These are phyloP conservation scores for Lomographa bimaculata DNA, from an alignment of 2,888 invertebrate species.

Conservation along the genomic window DNA sequence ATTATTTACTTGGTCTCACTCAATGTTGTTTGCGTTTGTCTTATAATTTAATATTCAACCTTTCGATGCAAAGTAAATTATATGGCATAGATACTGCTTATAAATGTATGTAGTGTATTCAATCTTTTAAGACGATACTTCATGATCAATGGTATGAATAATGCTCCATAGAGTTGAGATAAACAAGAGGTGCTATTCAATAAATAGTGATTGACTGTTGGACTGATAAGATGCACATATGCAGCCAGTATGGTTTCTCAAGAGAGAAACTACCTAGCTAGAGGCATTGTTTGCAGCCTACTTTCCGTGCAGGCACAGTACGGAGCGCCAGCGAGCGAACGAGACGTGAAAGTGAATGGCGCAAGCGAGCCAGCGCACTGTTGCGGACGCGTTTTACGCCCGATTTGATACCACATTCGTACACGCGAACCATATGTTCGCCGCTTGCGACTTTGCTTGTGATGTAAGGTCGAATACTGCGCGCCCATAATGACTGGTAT, in stretches of 20 bases:
- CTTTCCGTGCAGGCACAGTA: slow-evolving; percentile 64
- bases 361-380: slow-evolving; percentile 55
- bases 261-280: slow-evolving; percentile 70
- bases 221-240: slow-evolving; percentile 46
- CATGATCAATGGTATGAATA: not conserved
- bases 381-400: slow-evolving; percentile 65
- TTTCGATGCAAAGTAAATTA: no score
- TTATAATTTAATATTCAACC: no score
- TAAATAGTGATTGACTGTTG: slow-evolving; percentile 17
- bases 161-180: not conserved
- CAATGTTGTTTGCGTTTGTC: no score
- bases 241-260: slow-evolving; percentile 64
- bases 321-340: slow-evolving; percentile 46
- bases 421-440: slow-evolving; percentile 59
- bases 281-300: slow-evolving; percentile 75
- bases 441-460: slow-evolving; percentile 39
- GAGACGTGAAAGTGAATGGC: slow-evolving; percentile 79
- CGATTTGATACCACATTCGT: slow-evolving; percentile 63
- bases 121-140: no score
- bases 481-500: slow-evolving; percentile 30
- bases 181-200: not conserved
- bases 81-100: no score
- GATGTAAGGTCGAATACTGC: slow-evolving; percentile 45
- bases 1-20: no score
- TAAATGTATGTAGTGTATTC: no score